Conservation (phyloP, 2,113 vertebrate species). For the Strigops habroptila region DNA sequence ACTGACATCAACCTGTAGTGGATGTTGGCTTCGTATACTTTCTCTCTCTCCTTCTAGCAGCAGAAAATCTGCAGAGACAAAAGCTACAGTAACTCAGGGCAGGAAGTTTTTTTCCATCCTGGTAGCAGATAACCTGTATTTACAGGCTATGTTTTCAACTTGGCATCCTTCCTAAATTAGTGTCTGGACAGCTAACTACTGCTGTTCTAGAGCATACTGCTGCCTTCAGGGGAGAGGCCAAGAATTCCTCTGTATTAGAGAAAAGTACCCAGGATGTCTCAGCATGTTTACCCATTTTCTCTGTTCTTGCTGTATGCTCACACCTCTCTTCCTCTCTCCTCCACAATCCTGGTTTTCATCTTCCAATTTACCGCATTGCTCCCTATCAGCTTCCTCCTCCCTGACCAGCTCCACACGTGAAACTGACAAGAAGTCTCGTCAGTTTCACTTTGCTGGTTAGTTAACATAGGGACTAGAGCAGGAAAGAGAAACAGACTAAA, state of each 20-base stretch:
- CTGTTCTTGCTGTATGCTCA: not conserved
- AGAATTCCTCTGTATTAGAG: not conserved
- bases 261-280: not conserved
- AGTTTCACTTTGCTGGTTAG: conserved; percentile 49
- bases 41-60: not conserved
- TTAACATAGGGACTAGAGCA: conserved; percentile 36
- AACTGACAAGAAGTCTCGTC: conserved; percentile 47
- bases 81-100: not conserved
- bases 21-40: not conserved
- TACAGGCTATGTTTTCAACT: not conserved
- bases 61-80: not conserved
- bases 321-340: not conserved
- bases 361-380: conserved; percentile 35
- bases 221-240: not conserved
- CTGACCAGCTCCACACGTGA: conserved; percentile 28
- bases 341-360: not conserved
- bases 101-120: not conserved
- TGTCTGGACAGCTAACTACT: not conserved
- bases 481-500: conserved; percentile 56
- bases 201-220: not conserved
- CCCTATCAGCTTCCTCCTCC: conserved; percentile 26
- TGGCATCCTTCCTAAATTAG: not conserved
- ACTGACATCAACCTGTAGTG: not conserved
- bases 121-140: not conserved
- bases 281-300: not conserved